phyloP scores from a whole-genome alignment of 2,113 vertebrate genomes.

The Saccopteryx bilineata region DNA sequence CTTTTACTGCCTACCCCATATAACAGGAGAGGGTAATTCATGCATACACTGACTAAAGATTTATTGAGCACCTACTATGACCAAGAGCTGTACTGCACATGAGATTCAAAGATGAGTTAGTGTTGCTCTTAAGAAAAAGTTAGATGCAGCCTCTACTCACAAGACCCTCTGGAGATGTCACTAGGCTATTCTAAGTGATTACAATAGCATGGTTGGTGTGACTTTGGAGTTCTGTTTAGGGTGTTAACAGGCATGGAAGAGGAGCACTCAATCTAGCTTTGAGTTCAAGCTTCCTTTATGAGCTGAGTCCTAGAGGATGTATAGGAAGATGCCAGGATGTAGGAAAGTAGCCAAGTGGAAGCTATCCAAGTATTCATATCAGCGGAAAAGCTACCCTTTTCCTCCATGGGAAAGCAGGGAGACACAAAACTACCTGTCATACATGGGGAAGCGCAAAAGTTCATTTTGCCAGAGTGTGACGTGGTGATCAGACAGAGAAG shows the following conservation, averaged over 20 bases:
- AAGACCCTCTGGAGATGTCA: too few relatives aligned
- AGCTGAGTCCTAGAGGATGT: neutral
- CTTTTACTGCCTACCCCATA: neutral
- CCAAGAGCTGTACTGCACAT: neutral
- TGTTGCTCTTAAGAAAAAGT: neutral
- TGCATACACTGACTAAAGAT: neutral
- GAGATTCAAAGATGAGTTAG: neutral
- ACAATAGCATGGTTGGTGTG: too few relatives aligned
- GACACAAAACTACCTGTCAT: neutral
- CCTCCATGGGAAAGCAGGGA: neutral
- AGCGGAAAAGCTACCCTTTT: neutral
- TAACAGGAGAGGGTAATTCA: neutral
- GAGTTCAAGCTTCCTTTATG: neutral
- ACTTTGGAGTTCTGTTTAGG: rapidly evolving
- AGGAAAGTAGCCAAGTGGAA: neutral
- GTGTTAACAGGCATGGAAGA: neutral
- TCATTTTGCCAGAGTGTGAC: neutral
- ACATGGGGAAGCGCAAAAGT: neutral
- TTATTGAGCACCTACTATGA: neutral
- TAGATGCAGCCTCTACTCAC: neutral
- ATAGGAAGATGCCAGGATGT: neutral
- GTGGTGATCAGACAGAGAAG: too few relatives aligned
- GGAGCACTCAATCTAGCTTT: neutral
- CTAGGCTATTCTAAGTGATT: too few relatives aligned
- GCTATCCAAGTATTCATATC: neutral